Conservation (phyloP, 2,888 invertebrate species). For the Drosophila diplacantha region DNA sequence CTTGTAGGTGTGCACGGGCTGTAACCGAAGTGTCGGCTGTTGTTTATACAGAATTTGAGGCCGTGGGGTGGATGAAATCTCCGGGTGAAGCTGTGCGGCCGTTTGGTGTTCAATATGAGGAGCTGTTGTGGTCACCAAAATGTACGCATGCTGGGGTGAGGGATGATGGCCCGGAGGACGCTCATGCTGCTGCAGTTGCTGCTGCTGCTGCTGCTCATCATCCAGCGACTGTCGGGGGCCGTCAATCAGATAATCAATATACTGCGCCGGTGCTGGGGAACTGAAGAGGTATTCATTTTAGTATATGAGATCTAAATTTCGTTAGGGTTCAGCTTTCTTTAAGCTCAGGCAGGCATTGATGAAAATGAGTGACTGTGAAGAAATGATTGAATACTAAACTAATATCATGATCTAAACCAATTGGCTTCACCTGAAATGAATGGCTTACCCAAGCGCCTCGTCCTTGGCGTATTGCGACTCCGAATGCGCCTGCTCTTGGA, state of each 20-base stretch:
- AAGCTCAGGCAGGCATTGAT: background rate
- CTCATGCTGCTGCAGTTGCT: constrained; percentile 48
- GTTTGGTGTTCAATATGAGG: constrained; percentile 54
- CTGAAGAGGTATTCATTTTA: constrained; percentile 4
- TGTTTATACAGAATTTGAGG: constrained; percentile 65
- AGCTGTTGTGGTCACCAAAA: constrained; percentile 68
- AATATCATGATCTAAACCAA: background rate
- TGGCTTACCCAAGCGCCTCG: constrained; percentile 59
- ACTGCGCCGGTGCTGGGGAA: constrained; percentile 58
- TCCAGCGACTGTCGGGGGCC: constrained; percentile 75
- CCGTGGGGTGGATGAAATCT: constrained; percentile 57
- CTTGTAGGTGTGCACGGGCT: constrained; percentile 62
- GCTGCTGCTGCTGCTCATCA: constrained; percentile 61
- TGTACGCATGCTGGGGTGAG: constrained; percentile 62
- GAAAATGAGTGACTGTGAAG: background rate
- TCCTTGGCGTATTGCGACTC: constrained; percentile 54
- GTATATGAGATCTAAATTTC: too few relatives aligned
- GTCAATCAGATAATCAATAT: constrained; percentile 73
- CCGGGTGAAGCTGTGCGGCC: constrained; percentile 37
- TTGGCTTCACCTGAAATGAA: background rate
- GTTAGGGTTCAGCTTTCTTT: background rate
- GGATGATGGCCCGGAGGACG: constrained; percentile 31
- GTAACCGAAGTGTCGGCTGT: constrained; percentile 70
- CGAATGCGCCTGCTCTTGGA: constrained; percentile 53
- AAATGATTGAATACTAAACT: background rate